Evolutionary conservation across 2,888 invertebrate genomes (phyloP).

Genomic region (Antheraea assamensis): DNA sequence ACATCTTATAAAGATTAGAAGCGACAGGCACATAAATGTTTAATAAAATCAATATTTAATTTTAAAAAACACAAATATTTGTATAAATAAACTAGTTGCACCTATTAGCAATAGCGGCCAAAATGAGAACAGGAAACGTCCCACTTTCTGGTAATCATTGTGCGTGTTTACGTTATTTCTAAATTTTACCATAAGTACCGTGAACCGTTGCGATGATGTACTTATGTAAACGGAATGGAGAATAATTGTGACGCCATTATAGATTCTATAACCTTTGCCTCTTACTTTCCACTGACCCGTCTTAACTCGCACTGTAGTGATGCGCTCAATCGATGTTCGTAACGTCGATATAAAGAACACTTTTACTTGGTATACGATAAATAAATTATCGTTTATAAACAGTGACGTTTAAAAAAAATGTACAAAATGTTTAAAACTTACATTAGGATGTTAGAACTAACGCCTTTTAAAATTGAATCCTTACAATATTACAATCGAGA

Average conservation of each 20-base stretch:
- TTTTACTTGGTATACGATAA: no score
- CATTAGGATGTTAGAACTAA: no score
- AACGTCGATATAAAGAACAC: not conserved
- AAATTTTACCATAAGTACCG: constrained; percentile 9
- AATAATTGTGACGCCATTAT: constrained; percentile 30
- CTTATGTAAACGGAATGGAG: constrained; percentile 25
- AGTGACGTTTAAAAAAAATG: no score
- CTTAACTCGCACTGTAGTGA: constrained; percentile 37
- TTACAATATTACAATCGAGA: no score
- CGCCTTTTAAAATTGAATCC: no score
- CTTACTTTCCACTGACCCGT: constrained; percentile 70
- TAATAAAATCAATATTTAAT: no score
- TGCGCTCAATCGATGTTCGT: constrained; percentile 25
- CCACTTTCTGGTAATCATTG: not conserved
- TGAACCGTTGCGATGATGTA: constrained; percentile 13
- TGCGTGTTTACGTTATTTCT: constrained; percentile 8
- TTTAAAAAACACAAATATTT: no score
- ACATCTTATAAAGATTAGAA: no score
- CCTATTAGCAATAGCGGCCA: not conserved
- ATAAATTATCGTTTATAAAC: no score
- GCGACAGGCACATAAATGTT: no score
- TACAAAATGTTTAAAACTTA: no score
- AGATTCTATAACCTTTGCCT: constrained; percentile 53
- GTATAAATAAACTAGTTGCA: no score
- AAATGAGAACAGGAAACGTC: not conserved